phyloP scores from a whole-genome alignment of 2,797 vertebrate genomes.

The Cuniculus paca region DNA sequence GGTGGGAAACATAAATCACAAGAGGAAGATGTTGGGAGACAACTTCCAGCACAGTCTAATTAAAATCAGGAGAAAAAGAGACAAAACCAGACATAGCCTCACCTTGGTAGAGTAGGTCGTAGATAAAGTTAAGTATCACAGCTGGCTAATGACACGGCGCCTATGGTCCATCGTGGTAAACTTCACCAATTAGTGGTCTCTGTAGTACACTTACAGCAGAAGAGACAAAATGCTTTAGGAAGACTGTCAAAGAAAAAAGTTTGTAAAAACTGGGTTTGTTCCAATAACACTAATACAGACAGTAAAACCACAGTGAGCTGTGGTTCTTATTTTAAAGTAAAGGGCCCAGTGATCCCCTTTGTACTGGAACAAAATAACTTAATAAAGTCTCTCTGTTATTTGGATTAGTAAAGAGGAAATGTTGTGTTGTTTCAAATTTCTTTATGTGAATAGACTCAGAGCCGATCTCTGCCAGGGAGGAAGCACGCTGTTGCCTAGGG shows the following conservation, averaged over 20 bases:
- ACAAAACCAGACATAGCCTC: not conserved
- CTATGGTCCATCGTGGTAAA: not conserved
- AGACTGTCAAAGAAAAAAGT: not conserved
- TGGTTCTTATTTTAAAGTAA: not conserved
- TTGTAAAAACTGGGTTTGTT: not conserved
- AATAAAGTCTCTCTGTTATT: conserved; percentile 9
- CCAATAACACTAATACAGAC: not conserved
- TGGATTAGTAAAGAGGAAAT: conserved; percentile 25
- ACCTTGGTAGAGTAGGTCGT: not conserved
- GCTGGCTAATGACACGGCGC: not conserved
- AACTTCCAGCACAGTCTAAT: conserved; percentile 20
- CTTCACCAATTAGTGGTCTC: conserved; percentile 6
- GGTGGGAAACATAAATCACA: conserved; percentile 20
- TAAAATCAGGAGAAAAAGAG: conserved; percentile 8
- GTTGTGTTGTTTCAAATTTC: not conserved
- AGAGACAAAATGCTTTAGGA: not conserved
- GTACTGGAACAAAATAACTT: not conserved
- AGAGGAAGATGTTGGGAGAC: not conserved
- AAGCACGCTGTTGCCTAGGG: not conserved
- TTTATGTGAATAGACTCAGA: not conserved
- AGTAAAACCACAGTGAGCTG: not conserved
- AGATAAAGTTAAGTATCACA: conserved; percentile 8
- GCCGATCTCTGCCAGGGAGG: not conserved
- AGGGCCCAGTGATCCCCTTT: not conserved
- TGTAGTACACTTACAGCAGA: not conserved